Base-by-base conservation (phyloP, 2,888 invertebrate genomes). In the Lepidocyrtoides sp. region DNA sequence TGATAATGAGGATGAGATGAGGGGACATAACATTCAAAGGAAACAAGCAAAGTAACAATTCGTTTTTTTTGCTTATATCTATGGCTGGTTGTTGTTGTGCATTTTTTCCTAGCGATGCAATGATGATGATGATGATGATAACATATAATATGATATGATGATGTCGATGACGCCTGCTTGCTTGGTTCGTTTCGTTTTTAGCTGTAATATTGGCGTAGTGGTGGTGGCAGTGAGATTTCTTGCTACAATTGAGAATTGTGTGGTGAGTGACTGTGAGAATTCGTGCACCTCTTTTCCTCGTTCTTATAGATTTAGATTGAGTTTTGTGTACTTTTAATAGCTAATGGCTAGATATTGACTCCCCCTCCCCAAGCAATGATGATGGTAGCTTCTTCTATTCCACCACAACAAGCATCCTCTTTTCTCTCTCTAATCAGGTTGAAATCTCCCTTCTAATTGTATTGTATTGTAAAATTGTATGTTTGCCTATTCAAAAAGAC, bases 301-400 rank as follows among this genome's bases (percentile, higher is more conserved):
- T 89, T 63, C 89, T 89, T 90, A 90, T 77, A 90, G 84, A 90
- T 90, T 90, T 90, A 85, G 85, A 84, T 84, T 83, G 84, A 79
- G 79, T 90, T 89, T 90, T n/a, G n/a, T 90, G 90, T 90, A 90
- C 85, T 90, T 84, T 77, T 90, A 90, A 90, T 90, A 79, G 90
- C 84, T 90, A 90, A 85, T 90, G 85, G 77, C 66, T 85, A 84
- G 90, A 85, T 90, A 90, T 90, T 90, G 90, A 90, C 90, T 90
- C 77, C 90, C 90, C 90, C 90, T 85, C 84, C 77, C 66, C 77
- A 36, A 90, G 79, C 63, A 20, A 14, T n/a, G 3, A 79, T 0
- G 7, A 44, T 41, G 83, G 72, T 81, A 83, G 89, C 75, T 75
- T 72, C 88, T 89, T 75, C 77, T 77, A 0, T 20, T 75, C 41